These are phyloP conservation scores for Amblyjoppa fuscipennis DNA, from an alignment of 2,888 invertebrate species.

Conservation along the genomic window DNA sequence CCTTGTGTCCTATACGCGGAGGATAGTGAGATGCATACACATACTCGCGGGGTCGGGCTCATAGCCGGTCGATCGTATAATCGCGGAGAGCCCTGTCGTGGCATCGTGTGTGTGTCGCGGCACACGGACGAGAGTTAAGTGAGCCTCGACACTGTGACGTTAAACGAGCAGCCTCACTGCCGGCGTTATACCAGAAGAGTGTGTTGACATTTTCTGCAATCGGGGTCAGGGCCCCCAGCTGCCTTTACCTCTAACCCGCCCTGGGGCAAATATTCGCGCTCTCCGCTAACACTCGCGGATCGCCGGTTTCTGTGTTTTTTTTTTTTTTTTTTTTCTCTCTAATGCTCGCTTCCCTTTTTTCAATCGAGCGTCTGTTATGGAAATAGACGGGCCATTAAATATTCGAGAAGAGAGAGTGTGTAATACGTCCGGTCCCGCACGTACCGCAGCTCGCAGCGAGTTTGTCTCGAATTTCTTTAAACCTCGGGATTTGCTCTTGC, in stretches of 20 bases:
- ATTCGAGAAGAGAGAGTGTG: background rate
- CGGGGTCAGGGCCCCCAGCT: slow-evolving; percentile 82
- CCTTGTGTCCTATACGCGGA: background rate
- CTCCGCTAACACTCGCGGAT: slow-evolving; percentile 3
- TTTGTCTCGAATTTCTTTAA: background rate
- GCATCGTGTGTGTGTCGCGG: slow-evolving; percentile 3
- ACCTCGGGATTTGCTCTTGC: background rate
- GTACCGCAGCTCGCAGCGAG: background rate
- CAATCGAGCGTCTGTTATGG: background rate
- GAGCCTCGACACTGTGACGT: slow-evolving; percentile 34
- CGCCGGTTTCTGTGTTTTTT: slow-evolving; percentile 11
- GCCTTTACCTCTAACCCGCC: slow-evolving; percentile 81
- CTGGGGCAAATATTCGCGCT: slow-evolving; percentile 75
- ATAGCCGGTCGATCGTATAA: slow-evolving; percentile 50
- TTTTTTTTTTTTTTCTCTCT: slow-evolving; percentile 1
- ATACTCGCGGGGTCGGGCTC: slow-evolving; percentile 26
- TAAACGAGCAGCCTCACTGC: slow-evolving; percentile 52
- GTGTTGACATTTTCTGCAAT: slow-evolving; percentile 85
- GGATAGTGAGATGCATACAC: background rate
- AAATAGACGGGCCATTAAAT: background rate
- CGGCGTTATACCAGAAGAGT: slow-evolving; percentile 68
- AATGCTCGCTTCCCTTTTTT: slow-evolving; percentile 9
- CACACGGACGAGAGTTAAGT: slow-evolving; percentile 5
- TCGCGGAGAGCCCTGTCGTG: background rate
- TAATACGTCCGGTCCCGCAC: background rate